A percentile compares a stretch with the other conserved stretches of the same genome.
These are phyloP conservation scores for Rhagoletis pomonella DNA, from an alignment of 1,140 invertebrate genomes.

Conservation along the genomic window DNA sequence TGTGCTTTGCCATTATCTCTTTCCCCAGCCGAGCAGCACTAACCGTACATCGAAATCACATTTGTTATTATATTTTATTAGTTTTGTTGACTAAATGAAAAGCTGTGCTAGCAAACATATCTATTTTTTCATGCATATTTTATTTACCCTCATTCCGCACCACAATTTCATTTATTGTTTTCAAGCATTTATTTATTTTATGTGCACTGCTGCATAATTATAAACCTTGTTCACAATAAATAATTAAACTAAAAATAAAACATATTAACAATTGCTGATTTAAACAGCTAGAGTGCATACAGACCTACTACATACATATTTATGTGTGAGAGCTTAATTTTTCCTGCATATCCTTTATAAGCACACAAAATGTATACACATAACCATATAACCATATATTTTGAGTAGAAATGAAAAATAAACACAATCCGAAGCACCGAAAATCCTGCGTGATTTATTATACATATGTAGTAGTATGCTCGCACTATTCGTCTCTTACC, in stretches of 20 bases:
- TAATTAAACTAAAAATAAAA: neutral
- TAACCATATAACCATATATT: neutral
- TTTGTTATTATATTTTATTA: neutral
- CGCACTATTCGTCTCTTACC: too few relatives aligned
- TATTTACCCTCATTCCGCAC: too few relatives aligned
- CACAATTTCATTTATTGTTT: neutral
- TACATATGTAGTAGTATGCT: neutral
- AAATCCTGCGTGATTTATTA: constrained; percentile 45
- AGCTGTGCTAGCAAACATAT: neutral
- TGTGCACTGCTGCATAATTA: neutral
- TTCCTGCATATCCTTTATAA: neutral
- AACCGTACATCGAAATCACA: neutral
- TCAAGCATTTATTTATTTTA: neutral
- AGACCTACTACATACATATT: neutral
- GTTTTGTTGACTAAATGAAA: constrained; percentile 24
- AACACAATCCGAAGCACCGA: constrained; percentile 6
- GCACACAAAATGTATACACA: neutral
- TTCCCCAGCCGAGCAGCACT: too few relatives aligned
- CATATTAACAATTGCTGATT: neutral
- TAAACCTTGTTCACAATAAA: constrained; percentile 25
- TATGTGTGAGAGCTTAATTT: neutral
- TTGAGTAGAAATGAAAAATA: neutral
- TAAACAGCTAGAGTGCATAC: neutral
- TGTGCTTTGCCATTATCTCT: too few relatives aligned
- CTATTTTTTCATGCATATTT: too few relatives aligned